Evolutionary conservation across 2,888 invertebrate genomes (phyloP).

Genomic region (Lissonota sp.): DNA sequence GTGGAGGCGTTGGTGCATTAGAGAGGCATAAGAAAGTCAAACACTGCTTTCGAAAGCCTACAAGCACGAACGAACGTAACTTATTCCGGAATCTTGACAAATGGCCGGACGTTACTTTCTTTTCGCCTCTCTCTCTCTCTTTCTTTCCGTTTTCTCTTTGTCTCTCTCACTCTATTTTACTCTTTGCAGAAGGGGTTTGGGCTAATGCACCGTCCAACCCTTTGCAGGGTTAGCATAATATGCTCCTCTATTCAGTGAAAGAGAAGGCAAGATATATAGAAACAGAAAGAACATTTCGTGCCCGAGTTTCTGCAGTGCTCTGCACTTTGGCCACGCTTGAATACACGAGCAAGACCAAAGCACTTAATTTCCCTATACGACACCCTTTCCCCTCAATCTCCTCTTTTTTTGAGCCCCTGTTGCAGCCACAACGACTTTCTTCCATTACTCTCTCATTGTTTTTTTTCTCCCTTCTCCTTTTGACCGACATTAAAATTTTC

Average conservation of each 20-base stretch:
- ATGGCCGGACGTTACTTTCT: conserved; percentile 70
- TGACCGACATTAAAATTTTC: conserved; percentile 5
- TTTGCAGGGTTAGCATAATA: conserved; percentile 73
- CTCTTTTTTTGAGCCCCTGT: conserved; percentile 22
- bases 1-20: conserved; percentile 11
- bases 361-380: conserved; percentile 61
- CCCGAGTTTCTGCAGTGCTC: conserved; percentile 11
- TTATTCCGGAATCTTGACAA: conserved; percentile 75
- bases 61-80: conserved; percentile 59
- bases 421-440: conserved; percentile 1
- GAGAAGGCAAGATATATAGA: conserved; percentile 29
- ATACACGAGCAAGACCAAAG: conserved; percentile 45
- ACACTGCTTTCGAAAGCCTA: conserved; percentile 13
- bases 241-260: conserved; percentile 56
- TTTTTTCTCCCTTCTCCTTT: background rate
- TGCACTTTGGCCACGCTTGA: conserved; percentile 46
- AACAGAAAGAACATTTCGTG: conserved; percentile 32
- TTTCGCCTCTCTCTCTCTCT: conserved; percentile 64
- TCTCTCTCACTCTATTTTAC: conserved; percentile 37
- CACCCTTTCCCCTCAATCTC: background rate
- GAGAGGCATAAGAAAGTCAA: conserved; percentile 6
- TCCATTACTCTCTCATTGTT: conserved; percentile 12
- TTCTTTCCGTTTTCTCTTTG: conserved; percentile 36
- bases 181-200: conserved; percentile 22
- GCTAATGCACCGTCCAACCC: conserved; percentile 71